Conservation (phyloP, 2,113 vertebrate species). For the Crotophaga sulcirostris region DNA sequence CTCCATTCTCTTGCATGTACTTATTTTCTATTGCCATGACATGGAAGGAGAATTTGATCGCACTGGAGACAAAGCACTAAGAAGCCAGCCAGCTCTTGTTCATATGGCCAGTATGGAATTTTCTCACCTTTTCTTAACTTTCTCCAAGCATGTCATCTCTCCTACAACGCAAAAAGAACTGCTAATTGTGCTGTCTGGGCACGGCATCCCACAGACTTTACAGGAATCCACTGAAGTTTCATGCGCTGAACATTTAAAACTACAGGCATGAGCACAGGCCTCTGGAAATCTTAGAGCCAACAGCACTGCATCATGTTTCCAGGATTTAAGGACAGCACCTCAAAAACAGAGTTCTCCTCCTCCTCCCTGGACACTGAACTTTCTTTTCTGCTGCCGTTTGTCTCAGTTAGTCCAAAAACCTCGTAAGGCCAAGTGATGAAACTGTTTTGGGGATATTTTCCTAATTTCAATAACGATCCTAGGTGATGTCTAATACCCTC, state of each 20-base stretch:
- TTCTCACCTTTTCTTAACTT: neutral
- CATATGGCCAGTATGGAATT: neutral
- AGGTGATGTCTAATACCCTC: neutral
- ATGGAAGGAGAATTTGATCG: neutral
- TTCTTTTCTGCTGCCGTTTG: neutral
- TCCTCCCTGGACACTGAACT: neutral
- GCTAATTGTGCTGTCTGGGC: neutral
- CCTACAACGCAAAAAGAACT: rapidly evolving
- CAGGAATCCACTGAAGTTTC: neutral
- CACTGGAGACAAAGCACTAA: neutral
- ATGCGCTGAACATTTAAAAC: neutral
- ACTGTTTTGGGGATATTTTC: neutral
- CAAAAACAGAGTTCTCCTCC: neutral
- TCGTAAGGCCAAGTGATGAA: neutral
- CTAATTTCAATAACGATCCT: neutral
- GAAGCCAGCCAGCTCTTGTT: neutral
- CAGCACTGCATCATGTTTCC: neutral
- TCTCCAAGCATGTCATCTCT: neutral
- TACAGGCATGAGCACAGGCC: neutral
- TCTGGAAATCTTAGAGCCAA: neutral
- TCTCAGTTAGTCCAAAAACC: neutral
- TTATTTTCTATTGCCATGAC: neutral
- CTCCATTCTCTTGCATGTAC: neutral
- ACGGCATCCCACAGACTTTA: neutral
- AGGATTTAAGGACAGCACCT: neutral